These are phyloP conservation scores for Mesocricetus auratus DNA, from an alignment of 2,113 vertebrate species.

Conservation along the genomic window DNA sequence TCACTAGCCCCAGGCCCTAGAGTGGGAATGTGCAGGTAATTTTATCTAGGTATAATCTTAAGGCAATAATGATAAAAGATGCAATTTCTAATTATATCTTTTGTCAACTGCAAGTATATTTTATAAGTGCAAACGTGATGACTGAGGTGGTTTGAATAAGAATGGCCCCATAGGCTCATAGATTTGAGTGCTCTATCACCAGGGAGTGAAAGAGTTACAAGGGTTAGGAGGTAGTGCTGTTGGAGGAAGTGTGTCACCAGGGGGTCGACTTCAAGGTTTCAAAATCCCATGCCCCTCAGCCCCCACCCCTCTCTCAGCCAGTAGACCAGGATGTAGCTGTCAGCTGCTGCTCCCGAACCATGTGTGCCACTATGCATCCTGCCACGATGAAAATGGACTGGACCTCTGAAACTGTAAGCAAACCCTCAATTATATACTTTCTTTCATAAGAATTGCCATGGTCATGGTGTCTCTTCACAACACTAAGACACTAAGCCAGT, in stretches of 20 bases:
- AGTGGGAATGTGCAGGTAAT: neutral
- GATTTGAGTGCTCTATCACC: no score
- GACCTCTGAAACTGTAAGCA: neutral
- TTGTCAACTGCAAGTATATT: conserved; percentile 4
- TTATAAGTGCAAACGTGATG: conserved; percentile 37
- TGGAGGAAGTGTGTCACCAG: neutral
- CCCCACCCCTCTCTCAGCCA: no score
- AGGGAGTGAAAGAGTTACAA: neutral
- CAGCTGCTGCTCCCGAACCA: neutral
- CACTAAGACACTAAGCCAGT: neutral
- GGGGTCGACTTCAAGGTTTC: neutral
- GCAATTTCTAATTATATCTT: neutral
- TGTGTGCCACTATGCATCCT: neutral
- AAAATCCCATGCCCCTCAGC: neutral
- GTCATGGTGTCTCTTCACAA: no score
- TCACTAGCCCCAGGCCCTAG: neutral
- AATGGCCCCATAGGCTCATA: neutral
- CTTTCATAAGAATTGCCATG: neutral
- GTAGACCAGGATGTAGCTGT: neutral
- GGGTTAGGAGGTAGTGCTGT: neutral
- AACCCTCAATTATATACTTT: neutral
- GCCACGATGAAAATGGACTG: neutral
- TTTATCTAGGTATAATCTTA: neutral
- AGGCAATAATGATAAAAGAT: neutral
- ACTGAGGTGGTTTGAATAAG: neutral